These are phyloP conservation scores for Oncorhynchus kisutch DNA, from an alignment of 2,113 vertebrate species.

Conservation along the genomic window DNA sequence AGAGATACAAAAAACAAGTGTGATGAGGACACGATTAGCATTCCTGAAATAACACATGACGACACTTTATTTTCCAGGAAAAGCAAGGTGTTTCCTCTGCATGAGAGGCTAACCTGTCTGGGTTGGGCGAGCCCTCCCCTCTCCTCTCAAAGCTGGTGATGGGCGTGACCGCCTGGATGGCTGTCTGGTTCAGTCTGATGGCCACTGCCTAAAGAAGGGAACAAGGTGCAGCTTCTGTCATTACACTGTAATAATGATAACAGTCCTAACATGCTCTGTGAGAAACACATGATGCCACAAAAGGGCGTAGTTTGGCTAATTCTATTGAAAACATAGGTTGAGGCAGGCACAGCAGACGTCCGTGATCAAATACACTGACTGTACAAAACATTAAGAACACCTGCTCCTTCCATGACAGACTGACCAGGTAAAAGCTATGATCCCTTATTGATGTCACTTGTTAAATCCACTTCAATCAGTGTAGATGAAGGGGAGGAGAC, in stretches of 20 bases:
- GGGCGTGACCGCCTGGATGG: slow-evolving; percentile 94
- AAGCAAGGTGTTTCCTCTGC: background rate
- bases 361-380: no score
- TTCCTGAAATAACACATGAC: background rate
- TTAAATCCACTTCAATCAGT: no score
- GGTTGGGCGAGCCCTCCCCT: slow-evolving; percentile 75
- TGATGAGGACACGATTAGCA: background rate
- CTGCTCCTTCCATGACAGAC: no score
- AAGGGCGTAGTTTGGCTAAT: background rate
- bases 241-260: no score
- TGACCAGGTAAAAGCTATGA: no score
- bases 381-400: no score
- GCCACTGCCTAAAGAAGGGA: slow-evolving; percentile 84
- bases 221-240: background rate
- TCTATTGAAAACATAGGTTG: no score
- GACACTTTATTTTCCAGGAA: background rate
- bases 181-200: slow-evolving; percentile 92
- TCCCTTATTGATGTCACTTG: no score
- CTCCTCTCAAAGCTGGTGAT: slow-evolving; percentile 92
- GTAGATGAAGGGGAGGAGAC: no score
- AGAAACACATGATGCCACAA: background rate
- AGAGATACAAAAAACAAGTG: no score
- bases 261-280: background rate
- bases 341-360: no score
- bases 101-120: slow-evolving; percentile 75